Conservation (phyloP, 2,113 vertebrate genomes). For the Cavia porcellus region DNA sequence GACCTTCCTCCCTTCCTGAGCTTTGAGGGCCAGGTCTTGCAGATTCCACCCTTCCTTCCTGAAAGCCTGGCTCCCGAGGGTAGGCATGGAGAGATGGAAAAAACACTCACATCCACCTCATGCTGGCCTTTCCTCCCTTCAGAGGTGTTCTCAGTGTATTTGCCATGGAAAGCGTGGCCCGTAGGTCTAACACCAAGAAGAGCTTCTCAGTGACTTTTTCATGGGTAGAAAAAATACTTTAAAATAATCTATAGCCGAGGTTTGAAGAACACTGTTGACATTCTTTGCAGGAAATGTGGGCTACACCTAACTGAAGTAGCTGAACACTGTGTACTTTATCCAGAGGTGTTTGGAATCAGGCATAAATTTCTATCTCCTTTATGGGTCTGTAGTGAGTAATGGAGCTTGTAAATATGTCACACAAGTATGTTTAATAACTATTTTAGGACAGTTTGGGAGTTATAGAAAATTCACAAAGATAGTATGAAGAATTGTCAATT, state of each 20-base stretch:
- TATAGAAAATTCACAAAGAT: conserved; percentile 2
- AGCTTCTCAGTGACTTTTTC: conserved; percentile 64
- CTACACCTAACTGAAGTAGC: neutral
- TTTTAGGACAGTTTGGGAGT: conserved; percentile 16
- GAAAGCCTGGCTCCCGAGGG: conserved; percentile 83
- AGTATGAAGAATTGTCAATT: neutral
- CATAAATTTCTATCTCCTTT: neutral
- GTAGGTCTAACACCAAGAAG: conserved; percentile 69
- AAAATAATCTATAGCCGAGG: conserved; percentile 41
- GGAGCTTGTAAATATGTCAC: neutral
- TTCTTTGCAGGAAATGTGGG: neutral
- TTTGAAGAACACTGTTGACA: conserved; percentile 30
- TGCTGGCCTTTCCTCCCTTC: conserved; percentile 83
- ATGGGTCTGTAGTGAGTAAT: neutral
- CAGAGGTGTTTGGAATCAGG: neutral
- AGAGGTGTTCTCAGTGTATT: conserved; percentile 69
- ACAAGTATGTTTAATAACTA: neutral
- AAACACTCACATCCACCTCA: conserved; percentile 50
- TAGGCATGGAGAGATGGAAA: conserved; percentile 82
- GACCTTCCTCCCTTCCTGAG: conserved; percentile 96
- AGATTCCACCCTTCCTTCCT: conserved; percentile 94
- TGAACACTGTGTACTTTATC: neutral
- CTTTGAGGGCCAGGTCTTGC: conserved; percentile 88
- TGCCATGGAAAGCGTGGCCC: conserved; percentile 63
- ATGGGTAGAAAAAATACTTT: conserved; percentile 36